Evolutionary conservation across 2,888 invertebrate genomes (phyloP).

Genomic region (Harpalus rubripes): DNA sequence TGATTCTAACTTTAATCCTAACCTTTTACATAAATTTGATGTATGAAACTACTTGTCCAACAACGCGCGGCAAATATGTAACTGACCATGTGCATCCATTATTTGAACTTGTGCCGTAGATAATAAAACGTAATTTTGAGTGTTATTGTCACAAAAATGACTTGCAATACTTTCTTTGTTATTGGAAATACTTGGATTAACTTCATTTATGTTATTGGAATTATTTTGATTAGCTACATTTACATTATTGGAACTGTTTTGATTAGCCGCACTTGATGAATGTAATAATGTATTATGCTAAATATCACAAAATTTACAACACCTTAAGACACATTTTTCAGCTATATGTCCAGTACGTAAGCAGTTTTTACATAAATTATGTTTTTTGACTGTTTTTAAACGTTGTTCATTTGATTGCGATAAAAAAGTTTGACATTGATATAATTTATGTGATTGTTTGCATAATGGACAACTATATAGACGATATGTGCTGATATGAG

Average conservation of each 20-base stretch:
- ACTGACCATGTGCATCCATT: background rate
- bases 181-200: background rate
- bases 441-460: constrained; percentile 6
- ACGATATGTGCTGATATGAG: background rate
- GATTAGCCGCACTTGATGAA: background rate
- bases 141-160: too few species aligned
- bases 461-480: background rate
- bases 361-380: constrained; percentile 1
- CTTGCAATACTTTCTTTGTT: too few species aligned
- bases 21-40: background rate
- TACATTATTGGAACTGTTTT: too few species aligned
- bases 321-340: background rate
- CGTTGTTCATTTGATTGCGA: background rate
- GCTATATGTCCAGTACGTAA: background rate
- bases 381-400: background rate
- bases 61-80: background rate
- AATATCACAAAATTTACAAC: background rate
- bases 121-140: too few species aligned
- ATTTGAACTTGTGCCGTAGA: background rate
- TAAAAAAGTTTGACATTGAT: background rate
- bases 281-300: constrained; percentile 19
- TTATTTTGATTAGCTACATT: too few species aligned
- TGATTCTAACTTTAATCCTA: background rate
- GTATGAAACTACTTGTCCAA: constrained; percentile 7
- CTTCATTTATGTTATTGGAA: background rate